These are phyloP conservation scores for Todiramphus saurophagus DNA, from an alignment of 2,113 vertebrate genomes.

Conservation along the genomic window DNA sequence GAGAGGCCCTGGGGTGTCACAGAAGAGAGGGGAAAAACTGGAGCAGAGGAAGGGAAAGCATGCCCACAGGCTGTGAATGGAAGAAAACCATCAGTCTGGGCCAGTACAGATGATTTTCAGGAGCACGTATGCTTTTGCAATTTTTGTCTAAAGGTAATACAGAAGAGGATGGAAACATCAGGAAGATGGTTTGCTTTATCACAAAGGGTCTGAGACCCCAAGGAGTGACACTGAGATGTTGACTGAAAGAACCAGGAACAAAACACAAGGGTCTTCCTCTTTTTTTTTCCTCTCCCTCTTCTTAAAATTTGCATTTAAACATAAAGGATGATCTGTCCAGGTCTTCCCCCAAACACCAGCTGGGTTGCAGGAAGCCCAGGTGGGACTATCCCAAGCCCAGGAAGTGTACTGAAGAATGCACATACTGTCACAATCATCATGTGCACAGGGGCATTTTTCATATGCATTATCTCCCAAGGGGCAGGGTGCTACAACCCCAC, in stretches of 20 bases:
- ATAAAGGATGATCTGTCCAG: neutral
- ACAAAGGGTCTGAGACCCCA: neutral
- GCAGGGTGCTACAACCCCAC: neutral
- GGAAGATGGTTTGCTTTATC: neutral
- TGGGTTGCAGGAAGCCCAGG: neutral
- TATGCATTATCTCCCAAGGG: neutral
- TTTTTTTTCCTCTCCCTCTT: neutral
- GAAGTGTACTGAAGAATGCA: fast-evolving
- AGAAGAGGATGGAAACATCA: neutral
- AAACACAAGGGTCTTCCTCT: neutral
- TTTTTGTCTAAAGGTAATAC: conserved; percentile 15
- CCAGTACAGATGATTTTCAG: neutral
- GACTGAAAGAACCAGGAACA: neutral
- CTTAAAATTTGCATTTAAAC: neutral
- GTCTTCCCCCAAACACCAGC: neutral
- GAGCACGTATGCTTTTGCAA: neutral
- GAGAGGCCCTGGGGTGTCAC: conserved; percentile 10
- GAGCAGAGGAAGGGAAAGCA: conserved; percentile 24
- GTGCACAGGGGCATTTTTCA: neutral
- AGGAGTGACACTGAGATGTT: neutral
- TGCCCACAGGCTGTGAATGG: neutral
- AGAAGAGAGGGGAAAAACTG: conserved; percentile 11
- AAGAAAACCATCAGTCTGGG: conserved; percentile 15
- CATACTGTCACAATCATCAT: fast-evolving
- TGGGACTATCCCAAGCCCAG: neutral